Evolutionary conservation across 1,140 invertebrate species (phyloP), one percentile per base, ranked within the genome.

Genomic region (Palaemon carinicauda): DNA sequence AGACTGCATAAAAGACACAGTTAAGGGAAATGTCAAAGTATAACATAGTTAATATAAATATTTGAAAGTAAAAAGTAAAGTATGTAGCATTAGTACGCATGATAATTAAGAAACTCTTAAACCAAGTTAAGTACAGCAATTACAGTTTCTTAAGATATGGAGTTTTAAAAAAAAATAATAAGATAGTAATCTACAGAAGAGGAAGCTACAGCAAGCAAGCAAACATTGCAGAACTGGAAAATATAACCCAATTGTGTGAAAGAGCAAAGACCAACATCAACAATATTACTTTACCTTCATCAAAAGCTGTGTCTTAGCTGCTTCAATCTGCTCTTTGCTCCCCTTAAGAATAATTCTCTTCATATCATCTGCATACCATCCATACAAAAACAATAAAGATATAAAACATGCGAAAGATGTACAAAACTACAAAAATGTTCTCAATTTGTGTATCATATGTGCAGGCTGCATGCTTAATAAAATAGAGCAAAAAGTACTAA

Each of bases 281-380:
- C 51, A 24, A 21, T 54, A 54, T 31, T 24, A 85, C 82, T 79
- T 74, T 85, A 85, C 92, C 89, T 94, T 93, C 51, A 94, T 93
- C 89, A 94, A 92, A 56, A 95, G 92, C 79, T 94, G 89, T 52
- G 91, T 90, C 88, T 93, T 92, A 2, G 95, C 95, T 50, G 93
- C 88, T 56, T 93, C 90, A 69, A 95, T 94, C 89, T 95, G 92
- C 88, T 94, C 92, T 53, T 91, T 89, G 56, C 92, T 94, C 21
- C 94, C 94, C 83, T 93, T 93, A 27, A 95, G 92, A 54, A 91
- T 92, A 17, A 95, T 90, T 88, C 91, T 92, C 15, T 3, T 91
- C 90, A 91, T 84, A 80, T 75, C 79, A 29, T 82, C 80, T 89
- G 89, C 56, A 79, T 41, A 85, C 71, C 71, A 53, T 78, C 82